phyloP scores from a whole-genome alignment of 2,113 vertebrate genomes.

The Chaetodon trifascialis region DNA sequence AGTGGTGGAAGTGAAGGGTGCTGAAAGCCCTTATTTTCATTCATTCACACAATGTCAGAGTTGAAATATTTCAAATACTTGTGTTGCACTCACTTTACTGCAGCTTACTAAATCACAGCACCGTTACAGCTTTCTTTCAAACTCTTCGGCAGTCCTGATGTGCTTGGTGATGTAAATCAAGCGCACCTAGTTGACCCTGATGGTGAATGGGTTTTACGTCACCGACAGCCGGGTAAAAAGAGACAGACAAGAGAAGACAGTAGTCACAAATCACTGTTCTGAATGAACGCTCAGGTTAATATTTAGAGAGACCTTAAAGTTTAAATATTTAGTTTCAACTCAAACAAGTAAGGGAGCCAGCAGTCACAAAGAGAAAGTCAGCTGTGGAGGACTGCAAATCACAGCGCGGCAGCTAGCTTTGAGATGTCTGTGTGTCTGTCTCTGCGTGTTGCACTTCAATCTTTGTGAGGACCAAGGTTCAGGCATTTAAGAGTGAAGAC shows the following conservation, averaged over 20 bases:
- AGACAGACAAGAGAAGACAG: neutral
- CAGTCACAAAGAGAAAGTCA: neutral
- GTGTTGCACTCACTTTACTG: constrained; percentile 16
- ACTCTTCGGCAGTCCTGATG: constrained; percentile 35
- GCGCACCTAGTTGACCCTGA: constrained; percentile 31
- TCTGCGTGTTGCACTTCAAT: too few species aligned
- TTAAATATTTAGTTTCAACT: constrained; percentile 36
- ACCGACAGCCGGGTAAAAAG: neutral
- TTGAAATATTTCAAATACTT: constrained; percentile 56
- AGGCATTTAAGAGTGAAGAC: neutral
- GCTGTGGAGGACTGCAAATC: neutral
- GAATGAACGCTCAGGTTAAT: constrained; percentile 4
- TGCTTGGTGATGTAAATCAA: constrained; percentile 44
- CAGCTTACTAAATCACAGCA: constrained; percentile 17
- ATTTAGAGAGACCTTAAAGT: constrained; percentile 6
- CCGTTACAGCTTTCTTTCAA: constrained; percentile 28
- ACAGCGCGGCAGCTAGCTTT: neutral
- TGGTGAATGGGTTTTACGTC: constrained; percentile 12
- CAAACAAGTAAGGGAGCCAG: neutral
- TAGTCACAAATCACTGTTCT: constrained; percentile 38
- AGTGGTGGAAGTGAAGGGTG: constrained; percentile 47
- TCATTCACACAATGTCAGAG: constrained; percentile 50
- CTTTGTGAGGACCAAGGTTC: neutral
- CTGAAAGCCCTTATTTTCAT: constrained; percentile 57
- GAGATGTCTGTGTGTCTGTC: neutral